phyloP scores from a whole-genome alignment of 2,888 invertebrate genomes.

The Diabrotica balteata region DNA sequence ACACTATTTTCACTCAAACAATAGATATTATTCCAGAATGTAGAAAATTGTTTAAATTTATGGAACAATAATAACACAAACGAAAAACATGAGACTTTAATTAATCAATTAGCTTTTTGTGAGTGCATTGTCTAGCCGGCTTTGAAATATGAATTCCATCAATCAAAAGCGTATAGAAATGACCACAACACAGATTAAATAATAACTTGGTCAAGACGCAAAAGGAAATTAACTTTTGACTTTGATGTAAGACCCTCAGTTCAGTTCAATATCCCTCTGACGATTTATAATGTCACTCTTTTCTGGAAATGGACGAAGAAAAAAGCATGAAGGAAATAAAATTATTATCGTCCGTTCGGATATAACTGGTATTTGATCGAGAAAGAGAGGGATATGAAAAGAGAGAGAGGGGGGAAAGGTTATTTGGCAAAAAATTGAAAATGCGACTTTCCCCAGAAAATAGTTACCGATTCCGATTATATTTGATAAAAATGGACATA shows the following conservation, averaged over 20 bases:
- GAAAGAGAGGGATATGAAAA: slow-evolving; percentile 9
- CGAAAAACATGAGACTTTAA: slow-evolving; percentile 21
- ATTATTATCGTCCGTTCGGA: slow-evolving; percentile 12
- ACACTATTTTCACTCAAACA: no score
- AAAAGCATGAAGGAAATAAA: slow-evolving; percentile 21
- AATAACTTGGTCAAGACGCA: slow-evolving; percentile 56
- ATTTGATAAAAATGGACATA: no score
- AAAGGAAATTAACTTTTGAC: slow-evolving; percentile 59
- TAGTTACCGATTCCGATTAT: no score
- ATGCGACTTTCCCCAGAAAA: not conserved
- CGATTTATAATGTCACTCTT: slow-evolving; percentile 40
- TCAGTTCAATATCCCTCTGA: slow-evolving; percentile 40
- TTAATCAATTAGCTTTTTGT: slow-evolving; percentile 29
- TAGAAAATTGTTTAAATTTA: slow-evolving; percentile 20
- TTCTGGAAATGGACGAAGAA: slow-evolving; percentile 28
- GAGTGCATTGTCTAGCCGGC: slow-evolving; percentile 1
- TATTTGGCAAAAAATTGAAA: slow-evolving; percentile 9
- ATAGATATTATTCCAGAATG: no score
- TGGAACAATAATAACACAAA: slow-evolving; percentile 17
- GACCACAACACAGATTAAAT: slow-evolving; percentile 54
- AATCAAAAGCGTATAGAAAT: slow-evolving; percentile 52
- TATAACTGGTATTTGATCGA: slow-evolving; percentile 17
- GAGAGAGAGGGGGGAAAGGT: not conserved
- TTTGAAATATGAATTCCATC: slow-evolving; percentile 44
- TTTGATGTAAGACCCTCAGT: slow-evolving; percentile 55